Evolutionary conservation across 2,797 vertebrate species (phyloP), one percentile per base, ranked within the genome.

Genomic region (Threskiornis aethiopicus): DNA sequence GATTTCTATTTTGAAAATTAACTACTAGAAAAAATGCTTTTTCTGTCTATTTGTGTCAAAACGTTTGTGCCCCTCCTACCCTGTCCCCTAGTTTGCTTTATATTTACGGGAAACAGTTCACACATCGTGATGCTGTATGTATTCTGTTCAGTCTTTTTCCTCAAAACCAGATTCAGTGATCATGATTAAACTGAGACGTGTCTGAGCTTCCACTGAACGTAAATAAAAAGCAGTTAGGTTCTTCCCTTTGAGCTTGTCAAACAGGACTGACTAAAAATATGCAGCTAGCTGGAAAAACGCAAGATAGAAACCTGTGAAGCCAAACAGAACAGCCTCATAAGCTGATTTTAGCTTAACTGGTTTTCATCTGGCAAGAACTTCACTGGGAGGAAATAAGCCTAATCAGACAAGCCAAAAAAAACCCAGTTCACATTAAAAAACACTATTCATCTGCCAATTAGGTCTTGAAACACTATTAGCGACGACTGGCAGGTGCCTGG

Each of bases 71-170:
- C 19, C 22, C 31, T 94, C 70, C 44, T 70, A 41, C n/a, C 20
- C 17, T 72, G 22, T 80, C 67, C 69, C 20, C 25, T 41, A 33
- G 35, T 58, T 86, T 0, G 0, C 20, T 76, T 90, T 44, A 17
- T 77, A 49, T 82, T 95, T 87, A 79, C 0, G 5, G 73, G 49
- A 87, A 95, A 80, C 6, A 37, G 24, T 58, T 51, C 65, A n/a
- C 0, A 0, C 26, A 71, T 42, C 1, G 0, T 72, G 46, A 64
- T 2, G 9, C 9, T 25, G 3, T 58, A 22, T 3, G 3, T 64
- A 24, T 85, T 92, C 37, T 26, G 13, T 89, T 52, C 59, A 84
- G 41, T 11, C 24, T 51, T 58, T 24, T 76, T 62, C 28, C 65
- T 95, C 58, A 59, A 85, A 89, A 88, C 24, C 18, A 39, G 35